Evolutionary conservation across 2,113 vertebrate species (phyloP).

Genomic region (Channa argus): DNA sequence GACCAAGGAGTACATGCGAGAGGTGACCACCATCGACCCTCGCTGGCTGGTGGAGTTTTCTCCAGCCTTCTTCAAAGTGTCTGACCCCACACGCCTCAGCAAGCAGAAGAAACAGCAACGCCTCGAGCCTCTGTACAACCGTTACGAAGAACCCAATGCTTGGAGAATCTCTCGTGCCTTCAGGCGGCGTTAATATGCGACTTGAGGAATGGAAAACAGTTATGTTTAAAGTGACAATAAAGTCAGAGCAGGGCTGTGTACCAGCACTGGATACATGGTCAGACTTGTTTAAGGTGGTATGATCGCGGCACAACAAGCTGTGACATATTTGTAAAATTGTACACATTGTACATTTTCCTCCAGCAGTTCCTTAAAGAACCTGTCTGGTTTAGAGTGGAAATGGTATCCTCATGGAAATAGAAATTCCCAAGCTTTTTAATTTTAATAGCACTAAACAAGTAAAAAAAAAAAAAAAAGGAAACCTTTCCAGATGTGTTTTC

Average conservation of each 20-base stretch:
- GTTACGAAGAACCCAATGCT: slow-evolving; percentile 97
- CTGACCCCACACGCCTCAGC: slow-evolving; percentile 97
- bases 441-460: slow-evolving; percentile 8
- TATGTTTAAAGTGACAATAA: background rate
- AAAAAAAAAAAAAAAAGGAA: background rate
- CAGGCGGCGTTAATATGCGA: slow-evolving; percentile 84
- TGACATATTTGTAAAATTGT: background rate
- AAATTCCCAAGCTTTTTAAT: background rate
- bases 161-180: slow-evolving; percentile 97
- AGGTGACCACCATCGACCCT: slow-evolving; percentile 97
- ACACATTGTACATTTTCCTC: background rate
- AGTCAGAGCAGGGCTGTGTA: background rate
- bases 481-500: background rate
- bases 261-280: no score
- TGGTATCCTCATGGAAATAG: slow-evolving; percentile 11
- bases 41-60: slow-evolving; percentile 98
- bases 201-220: rapidly evolving
- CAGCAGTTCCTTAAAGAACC: background rate
- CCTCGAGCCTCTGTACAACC: slow-evolving; percentile 96
- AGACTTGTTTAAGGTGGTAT: no score
- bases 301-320: no score
- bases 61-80: slow-evolving; percentile 98
- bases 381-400: background rate
- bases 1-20: slow-evolving; percentile 98
- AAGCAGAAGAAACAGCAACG: slow-evolving; percentile 99